A percentile compares a stretch with the other conserved stretches of the same genome.
These are phyloP conservation scores for Eilema griseolum DNA, from an alignment of 2,888 invertebrate species.

Conservation along the genomic window DNA sequence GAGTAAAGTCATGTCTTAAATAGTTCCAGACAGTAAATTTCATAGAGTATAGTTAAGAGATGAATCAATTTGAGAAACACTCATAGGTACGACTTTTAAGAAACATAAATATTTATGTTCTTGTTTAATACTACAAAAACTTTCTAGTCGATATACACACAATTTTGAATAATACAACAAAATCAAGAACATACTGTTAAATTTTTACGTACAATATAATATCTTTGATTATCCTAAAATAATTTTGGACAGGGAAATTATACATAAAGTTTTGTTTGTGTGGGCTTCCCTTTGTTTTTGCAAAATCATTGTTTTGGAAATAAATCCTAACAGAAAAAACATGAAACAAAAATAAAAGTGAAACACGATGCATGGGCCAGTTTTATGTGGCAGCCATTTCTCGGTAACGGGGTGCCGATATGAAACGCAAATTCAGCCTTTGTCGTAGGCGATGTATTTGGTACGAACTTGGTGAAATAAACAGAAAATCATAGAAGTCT, in stretches of 20 bases:
- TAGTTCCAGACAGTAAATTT: too few relatives aligned
- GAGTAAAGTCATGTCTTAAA: too few relatives aligned
- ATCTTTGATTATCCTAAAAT: neutral
- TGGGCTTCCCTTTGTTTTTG: neutral
- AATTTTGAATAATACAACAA: neutral
- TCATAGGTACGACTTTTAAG: too few relatives aligned
- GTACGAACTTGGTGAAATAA: constrained; percentile 27
- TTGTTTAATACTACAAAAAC: neutral
- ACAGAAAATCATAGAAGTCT: constrained; percentile 28
- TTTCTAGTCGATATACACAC: neutral
- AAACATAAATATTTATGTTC: neutral
- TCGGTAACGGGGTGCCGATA: neutral
- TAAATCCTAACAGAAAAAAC: neutral
- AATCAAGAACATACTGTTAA: neutral
- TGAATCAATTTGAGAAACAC: too few relatives aligned
- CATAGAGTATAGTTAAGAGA: too few relatives aligned
- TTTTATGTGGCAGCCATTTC: constrained; percentile 17
- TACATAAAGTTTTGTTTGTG: neutral
- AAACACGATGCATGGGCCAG: neutral
- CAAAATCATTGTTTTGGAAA: neutral
- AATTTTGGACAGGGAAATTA: neutral
- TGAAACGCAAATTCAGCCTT: constrained; percentile 24
- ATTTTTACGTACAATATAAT: neutral
- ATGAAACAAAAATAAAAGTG: constrained; percentile 3
- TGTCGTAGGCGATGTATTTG: neutral